Evolutionary conservation across 2,888 invertebrate species (phyloP).

Genomic region (Tethea ocularis): DNA sequence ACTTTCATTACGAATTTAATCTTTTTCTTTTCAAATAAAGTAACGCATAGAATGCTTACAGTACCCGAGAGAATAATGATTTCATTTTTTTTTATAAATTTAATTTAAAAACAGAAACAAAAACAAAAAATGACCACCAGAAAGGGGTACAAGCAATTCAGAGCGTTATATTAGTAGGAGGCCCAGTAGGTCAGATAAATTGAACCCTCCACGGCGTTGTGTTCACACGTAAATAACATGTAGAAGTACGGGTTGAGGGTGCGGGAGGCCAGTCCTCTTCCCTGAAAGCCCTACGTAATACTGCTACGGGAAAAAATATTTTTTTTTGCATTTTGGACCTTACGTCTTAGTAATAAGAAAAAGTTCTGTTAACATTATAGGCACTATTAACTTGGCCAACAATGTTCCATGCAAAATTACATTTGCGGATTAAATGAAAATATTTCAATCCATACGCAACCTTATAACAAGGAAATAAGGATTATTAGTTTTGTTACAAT

Average conservation of each 20-base stretch:
- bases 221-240: constrained; percentile 84
- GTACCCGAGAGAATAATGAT: neutral
- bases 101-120: constrained; percentile 20
- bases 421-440: constrained; percentile 55
- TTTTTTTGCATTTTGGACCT: constrained; percentile 29
- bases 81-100: neutral
- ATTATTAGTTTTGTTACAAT: constrained; percentile 28
- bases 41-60: neutral
- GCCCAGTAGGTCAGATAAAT: constrained; percentile 84
- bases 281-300: constrained; percentile 34
- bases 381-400: constrained; percentile 32
- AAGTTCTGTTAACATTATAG: constrained; percentile 10
- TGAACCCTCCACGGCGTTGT: constrained; percentile 78
- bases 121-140: constrained; percentile 51
- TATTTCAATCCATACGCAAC: constrained; percentile 48
- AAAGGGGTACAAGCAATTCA: constrained; percentile 66
- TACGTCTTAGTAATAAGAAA: constrained; percentile 36
- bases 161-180: constrained; percentile 78
- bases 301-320: constrained; percentile 13
- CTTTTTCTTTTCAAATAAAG: neutral
- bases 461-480: constrained; percentile 49
- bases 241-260: constrained; percentile 70
- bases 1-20: too few relatives aligned
- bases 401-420: constrained; percentile 59
- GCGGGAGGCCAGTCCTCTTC: constrained; percentile 52